Percentiles rank a stretch among this genome's conserved stretches.
phyloP scores from a whole-genome alignment of 1,140 invertebrate genomes.

The Arctopsyche grandis region DNA sequence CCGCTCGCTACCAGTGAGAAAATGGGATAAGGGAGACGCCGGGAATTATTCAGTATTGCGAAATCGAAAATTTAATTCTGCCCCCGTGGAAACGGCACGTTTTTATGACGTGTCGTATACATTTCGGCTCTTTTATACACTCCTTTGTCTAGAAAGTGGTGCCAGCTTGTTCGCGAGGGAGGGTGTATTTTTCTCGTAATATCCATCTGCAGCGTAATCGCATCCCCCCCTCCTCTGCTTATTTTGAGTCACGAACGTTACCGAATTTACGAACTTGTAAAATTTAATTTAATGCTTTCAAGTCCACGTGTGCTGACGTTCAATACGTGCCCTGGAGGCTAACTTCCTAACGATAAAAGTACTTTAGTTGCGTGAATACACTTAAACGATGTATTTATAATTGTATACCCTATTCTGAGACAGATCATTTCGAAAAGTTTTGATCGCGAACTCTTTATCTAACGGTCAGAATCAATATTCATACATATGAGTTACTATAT shows the following conservation, averaged over 20 bases:
- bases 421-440: no score
- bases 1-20: background rate
- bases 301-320: constrained; percentile 36
- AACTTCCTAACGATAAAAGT: background rate
- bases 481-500: no score
- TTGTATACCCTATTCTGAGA: no score
- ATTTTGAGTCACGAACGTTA: constrained; percentile 44
- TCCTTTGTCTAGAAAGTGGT: constrained; percentile 27
- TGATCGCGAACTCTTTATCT: no score
- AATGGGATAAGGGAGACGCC: background rate
- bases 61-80: constrained; percentile 52
- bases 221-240: background rate
- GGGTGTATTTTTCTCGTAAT: constrained; percentile 17
- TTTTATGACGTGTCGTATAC: constrained; percentile 46
- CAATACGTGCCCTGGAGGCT: constrained; percentile 11
- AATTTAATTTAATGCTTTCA: constrained; percentile 47
- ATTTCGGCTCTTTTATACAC: constrained; percentile 30
- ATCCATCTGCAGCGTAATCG: constrained; percentile 3
- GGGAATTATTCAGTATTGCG: constrained; percentile 30
- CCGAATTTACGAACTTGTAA: constrained; percentile 49
- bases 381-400: no score
- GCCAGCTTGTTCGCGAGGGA: background rate
- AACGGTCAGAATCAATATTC: no score
- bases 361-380: no score
- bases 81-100: constrained; percentile 47